Evolutionary conservation across 1,140 invertebrate genomes (phyloP).

Genomic region (Eriocheir sinensis): DNA sequence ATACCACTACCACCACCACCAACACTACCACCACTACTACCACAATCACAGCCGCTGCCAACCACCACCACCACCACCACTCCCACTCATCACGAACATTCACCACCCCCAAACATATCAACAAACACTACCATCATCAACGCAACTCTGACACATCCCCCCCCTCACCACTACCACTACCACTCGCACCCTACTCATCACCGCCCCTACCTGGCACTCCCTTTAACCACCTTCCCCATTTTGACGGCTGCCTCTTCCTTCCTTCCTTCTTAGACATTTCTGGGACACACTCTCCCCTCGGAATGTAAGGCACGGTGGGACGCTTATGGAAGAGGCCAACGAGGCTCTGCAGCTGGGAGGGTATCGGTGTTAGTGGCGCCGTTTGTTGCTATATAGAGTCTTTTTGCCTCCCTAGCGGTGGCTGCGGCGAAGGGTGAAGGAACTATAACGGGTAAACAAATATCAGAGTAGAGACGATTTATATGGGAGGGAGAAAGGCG

Average conservation of each 20-base stretch:
- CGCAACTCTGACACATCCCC: not conserved
- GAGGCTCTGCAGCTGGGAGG: not conserved
- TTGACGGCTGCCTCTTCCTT: not conserved
- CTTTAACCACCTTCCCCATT: not conserved
- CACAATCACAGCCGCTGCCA: no score
- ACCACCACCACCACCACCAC: not conserved
- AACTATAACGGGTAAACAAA: not conserved
- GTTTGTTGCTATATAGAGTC: not conserved
- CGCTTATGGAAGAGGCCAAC: not conserved
- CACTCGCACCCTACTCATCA: not conserved
- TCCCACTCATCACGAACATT: not conserved
- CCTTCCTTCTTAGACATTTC: not conserved
- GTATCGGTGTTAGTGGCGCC: not conserved
- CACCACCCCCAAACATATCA: no score
- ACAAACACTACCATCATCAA: no score
- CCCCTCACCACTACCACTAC: not conserved
- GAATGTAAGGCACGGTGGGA: not conserved
- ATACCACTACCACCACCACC: no score
- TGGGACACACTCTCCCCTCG: not conserved
- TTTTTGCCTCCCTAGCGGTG: not conserved
- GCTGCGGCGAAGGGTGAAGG: not conserved
- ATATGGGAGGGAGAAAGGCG: not conserved
- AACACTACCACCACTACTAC: no score
- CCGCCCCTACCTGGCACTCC: not conserved
- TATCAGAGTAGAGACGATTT: not conserved